Evolutionary conservation across 1,140 invertebrate genomes (phyloP).

Genomic region (Drosophila setifemur): DNA sequence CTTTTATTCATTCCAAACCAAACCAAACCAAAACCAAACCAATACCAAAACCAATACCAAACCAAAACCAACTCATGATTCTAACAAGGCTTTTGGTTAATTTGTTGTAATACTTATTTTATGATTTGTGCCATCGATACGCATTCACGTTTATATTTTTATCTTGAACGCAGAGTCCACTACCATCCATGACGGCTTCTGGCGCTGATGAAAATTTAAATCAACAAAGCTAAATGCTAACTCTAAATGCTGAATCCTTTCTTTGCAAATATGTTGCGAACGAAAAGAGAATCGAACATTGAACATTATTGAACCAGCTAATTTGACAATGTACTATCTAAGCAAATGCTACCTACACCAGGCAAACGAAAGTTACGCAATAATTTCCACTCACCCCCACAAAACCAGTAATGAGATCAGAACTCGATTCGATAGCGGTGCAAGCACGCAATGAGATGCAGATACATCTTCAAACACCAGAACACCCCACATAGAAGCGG

Average conservation of each 20-base stretch:
- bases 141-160: constrained; percentile 67
- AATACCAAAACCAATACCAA: constrained; percentile 23
- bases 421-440: constrained; percentile 31
- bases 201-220: constrained; percentile 83
- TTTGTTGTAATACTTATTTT: constrained; percentile 30
- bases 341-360: constrained; percentile 53
- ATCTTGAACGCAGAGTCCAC: constrained; percentile 82
- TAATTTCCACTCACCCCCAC: constrained; percentile 59
- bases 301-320: constrained; percentile 52
- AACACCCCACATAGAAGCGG: constrained; percentile 49
- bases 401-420: constrained; percentile 26
- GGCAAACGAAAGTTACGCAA: constrained; percentile 52
- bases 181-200: constrained; percentile 82
- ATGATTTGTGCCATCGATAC: constrained; percentile 60
- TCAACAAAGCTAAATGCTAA: constrained; percentile 82
- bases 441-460: constrained; percentile 46
- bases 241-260: constrained; percentile 53
- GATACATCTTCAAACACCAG: constrained; percentile 36
- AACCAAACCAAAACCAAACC: constrained; percentile 10
- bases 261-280: constrained; percentile 31
- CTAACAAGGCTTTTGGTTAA: constrained; percentile 45
- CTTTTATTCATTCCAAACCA: neutral
- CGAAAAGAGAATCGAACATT: constrained; percentile 41
- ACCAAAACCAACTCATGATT: constrained; percentile 20
- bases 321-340: constrained; percentile 55